Evolutionary conservation across 2,888 invertebrate genomes (phyloP), one percentile per base, ranked within the genome.

Genomic region (Drosophila neutralis): DNA sequence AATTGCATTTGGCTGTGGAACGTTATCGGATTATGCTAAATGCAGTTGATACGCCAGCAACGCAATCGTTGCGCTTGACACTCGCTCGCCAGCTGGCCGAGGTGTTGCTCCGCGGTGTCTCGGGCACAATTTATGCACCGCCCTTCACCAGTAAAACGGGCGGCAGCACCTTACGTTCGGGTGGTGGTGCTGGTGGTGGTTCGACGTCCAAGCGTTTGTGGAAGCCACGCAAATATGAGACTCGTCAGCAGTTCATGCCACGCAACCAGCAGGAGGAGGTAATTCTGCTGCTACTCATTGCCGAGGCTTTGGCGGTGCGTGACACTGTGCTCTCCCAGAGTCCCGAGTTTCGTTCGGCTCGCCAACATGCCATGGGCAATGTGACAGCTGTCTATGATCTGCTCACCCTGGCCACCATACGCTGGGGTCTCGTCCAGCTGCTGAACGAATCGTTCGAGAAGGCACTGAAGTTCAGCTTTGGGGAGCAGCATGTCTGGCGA

Each of bases 381-480:
- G 98, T 98, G 0, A 96, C 96, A 4, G 96, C 97, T 24, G 96
- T 99, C 33, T 97, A 97, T 90, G 99, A 99, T 94, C 94, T 99
- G 84, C 94, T 99, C 36, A 97, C 98, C 24, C 94, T 99, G 38
- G 96, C 96, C 31, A 95, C 98, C 49, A 96, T 97, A 49, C 95
- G 97, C 89, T 97, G 98, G 96, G 96, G 96, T 31, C 97, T 98
- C 93, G 96, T 96, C 54, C 94, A 95, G 70, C 93, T 97, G 49
- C 92, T 97, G 64, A 95, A 96, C 67, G 97, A 97, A 94, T 97
- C 97, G 83, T 95, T 98, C 92, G 99, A 99, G 93, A 95, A 98
- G 90, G 98, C 99, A 0, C 96, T 99, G 95, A 99, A 99, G 94
- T 99, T 99, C 93, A 98, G 98, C 31, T 99, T 98, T 93, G 97